Evolutionary conservation across 2,113 vertebrate genomes (phyloP).

Genomic region (Forbesichthys papilliferus): DNA sequence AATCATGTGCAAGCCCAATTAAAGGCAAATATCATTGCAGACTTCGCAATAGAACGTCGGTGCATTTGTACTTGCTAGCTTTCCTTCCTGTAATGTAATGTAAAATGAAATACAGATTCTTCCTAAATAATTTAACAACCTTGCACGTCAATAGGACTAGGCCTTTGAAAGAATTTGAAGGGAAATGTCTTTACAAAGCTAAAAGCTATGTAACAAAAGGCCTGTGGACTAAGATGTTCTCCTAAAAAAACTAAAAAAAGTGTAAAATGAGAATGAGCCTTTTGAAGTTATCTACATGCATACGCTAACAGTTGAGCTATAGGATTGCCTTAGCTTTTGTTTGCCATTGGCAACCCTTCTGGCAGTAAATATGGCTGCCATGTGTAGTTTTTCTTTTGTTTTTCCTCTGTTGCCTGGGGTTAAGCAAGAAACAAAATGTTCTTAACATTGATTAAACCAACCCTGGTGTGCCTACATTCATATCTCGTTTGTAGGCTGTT

Average conservation of each 20-base stretch:
- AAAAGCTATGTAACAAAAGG: constrained; percentile 64
- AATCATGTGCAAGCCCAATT: constrained; percentile 37
- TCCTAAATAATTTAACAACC: constrained; percentile 66
- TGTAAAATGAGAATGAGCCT: constrained; percentile 72
- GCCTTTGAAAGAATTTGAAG: constrained; percentile 65
- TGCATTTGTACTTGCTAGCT: constrained; percentile 37
- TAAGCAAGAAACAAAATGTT: constrained; percentile 70
- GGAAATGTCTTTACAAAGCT: constrained; percentile 62
- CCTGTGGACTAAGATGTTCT: constrained; percentile 45
- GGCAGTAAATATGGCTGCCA: constrained; percentile 59
- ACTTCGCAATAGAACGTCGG: constrained; percentile 14
- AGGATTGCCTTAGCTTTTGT: constrained; percentile 64
- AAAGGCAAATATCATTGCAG: constrained; percentile 37
- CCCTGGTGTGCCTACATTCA: constrained; percentile 45
- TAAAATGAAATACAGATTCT: constrained; percentile 59
- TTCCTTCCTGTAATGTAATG: constrained; percentile 49
- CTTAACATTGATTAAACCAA: constrained; percentile 71
- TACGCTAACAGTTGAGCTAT: constrained; percentile 49
- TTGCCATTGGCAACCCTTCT: constrained; percentile 69
- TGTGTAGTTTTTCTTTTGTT: constrained; percentile 60
- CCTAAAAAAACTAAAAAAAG: constrained; percentile 47
- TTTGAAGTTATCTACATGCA: constrained; percentile 73
- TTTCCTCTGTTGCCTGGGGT: constrained; percentile 53
- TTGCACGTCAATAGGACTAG: constrained; percentile 55
- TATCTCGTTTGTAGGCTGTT: constrained; percentile 59